Percentiles rank a stretch among this genome's conserved stretches.
Conservation (phyloP, 2,888 invertebrate genomes). For the Omphaloscelis lunosa region DNA sequence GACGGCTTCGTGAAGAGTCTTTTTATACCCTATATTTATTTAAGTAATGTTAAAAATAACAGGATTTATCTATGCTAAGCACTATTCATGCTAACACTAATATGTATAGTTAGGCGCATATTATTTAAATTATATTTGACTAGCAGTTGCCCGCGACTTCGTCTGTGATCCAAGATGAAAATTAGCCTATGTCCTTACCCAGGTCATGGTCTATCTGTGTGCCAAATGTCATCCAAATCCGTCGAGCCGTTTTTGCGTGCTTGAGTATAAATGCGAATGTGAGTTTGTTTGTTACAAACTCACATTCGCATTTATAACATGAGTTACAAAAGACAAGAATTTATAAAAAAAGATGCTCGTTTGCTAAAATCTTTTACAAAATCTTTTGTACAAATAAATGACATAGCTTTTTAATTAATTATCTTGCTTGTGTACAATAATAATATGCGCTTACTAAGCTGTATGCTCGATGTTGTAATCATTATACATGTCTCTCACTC, state of each 20-base stretch:
- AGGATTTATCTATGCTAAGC: conserved; percentile 21
- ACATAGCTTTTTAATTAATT: background rate
- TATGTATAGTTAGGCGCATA: conserved; percentile 39
- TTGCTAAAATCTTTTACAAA: background rate
- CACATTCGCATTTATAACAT: too few relatives aligned
- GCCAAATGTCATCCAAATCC: too few relatives aligned
- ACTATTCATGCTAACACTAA: conserved; percentile 56
- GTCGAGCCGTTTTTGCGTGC: too few relatives aligned
- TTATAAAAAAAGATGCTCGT: background rate
- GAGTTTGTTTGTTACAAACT: too few relatives aligned
- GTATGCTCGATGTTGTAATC: conserved; percentile 61
- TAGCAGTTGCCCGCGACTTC: too few relatives aligned
- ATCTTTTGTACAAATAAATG: background rate
- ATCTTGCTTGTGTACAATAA: conserved; percentile 27
- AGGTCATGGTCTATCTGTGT: too few relatives aligned
- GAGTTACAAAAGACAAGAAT: too few relatives aligned
- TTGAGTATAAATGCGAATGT: too few relatives aligned
- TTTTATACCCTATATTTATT: background rate
- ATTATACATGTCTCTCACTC: conserved; percentile 76
- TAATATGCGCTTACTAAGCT: conserved; percentile 52
- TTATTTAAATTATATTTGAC: background rate
- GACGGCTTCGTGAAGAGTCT: background rate
- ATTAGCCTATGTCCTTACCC: too few relatives aligned
- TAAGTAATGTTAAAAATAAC: background rate
- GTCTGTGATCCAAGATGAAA: too few relatives aligned